phyloP scores from a whole-genome alignment of 2,113 vertebrate genomes.

The Balaeniceps rex region DNA sequence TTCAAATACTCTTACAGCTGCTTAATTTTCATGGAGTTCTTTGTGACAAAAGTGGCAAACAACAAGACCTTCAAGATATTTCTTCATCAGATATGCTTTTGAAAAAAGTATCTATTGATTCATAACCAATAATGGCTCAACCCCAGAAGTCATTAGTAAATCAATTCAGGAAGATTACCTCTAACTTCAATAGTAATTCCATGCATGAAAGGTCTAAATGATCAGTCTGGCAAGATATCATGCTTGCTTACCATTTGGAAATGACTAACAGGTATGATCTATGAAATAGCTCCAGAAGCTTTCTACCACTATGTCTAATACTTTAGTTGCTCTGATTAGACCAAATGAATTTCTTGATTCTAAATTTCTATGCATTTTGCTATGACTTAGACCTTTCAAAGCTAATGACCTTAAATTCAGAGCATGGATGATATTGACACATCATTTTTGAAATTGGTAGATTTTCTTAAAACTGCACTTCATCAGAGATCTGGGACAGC shows the following conservation, averaged over 20 bases:
- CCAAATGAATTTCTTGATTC: neutral
- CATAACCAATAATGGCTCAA: neutral
- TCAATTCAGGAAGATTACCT: neutral
- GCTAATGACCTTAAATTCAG: neutral
- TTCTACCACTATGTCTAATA: neutral
- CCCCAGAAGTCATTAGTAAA: neutral
- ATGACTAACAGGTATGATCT: neutral
- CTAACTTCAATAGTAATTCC: neutral
- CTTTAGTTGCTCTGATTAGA: neutral
- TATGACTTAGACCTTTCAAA: neutral
- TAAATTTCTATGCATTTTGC: neutral
- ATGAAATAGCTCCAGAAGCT: neutral
- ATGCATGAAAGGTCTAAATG: neutral
- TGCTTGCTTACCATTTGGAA: neutral
- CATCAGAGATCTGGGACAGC: neutral
- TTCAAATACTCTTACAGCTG: neutral
- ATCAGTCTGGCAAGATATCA: neutral
- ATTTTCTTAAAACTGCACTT: neutral
- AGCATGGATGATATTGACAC: neutral
- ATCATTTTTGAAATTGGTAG: neutral
- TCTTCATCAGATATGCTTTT: neutral
- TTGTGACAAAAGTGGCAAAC: neutral
- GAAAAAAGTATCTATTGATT: neutral
- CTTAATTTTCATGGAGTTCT: neutral
- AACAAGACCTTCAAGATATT: neutral